Evolutionary conservation across 2,113 vertebrate species (phyloP).

Genomic region (Isichthys henryi): DNA sequence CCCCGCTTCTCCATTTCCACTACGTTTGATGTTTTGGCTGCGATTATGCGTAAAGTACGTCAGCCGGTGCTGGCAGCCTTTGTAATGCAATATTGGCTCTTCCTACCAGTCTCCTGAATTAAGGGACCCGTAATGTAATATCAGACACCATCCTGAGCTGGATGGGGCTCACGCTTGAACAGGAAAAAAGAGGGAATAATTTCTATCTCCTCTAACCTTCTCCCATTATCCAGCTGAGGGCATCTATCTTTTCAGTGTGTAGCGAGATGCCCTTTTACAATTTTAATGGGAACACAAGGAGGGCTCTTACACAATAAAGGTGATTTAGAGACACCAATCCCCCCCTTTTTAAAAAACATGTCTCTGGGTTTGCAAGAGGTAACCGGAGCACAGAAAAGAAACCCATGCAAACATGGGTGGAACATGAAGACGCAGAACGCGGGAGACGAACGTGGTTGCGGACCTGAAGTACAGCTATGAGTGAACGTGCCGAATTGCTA

Average conservation of each 20-base stretch:
- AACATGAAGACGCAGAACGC: neutral
- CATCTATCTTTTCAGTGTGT: neutral
- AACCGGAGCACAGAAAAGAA: neutral
- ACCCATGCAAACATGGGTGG: neutral
- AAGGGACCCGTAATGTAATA: neutral
- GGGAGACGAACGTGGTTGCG: neutral
- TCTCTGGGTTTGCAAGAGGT: neutral
- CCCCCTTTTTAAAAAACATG: neutral
- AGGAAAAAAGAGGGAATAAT: neutral
- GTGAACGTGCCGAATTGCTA: neutral
- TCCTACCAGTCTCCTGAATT: neutral
- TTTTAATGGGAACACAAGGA: neutral
- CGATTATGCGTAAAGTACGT: neutral
- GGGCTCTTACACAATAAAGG: neutral
- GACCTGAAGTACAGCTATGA: neutral
- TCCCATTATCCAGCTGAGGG: neutral
- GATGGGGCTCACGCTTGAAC: neutral
- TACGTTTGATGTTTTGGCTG: neutral
- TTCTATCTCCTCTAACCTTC: constrained; percentile 3
- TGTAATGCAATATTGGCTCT: neutral
- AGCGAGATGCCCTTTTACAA: neutral
- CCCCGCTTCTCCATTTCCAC: neutral
- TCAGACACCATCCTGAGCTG: neutral
- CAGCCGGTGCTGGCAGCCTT: neutral
- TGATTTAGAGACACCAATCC: neutral